These are phyloP conservation scores for Anguilla rostrata DNA, from an alignment of 2,113 vertebrate genomes.

Conservation along the genomic window DNA sequence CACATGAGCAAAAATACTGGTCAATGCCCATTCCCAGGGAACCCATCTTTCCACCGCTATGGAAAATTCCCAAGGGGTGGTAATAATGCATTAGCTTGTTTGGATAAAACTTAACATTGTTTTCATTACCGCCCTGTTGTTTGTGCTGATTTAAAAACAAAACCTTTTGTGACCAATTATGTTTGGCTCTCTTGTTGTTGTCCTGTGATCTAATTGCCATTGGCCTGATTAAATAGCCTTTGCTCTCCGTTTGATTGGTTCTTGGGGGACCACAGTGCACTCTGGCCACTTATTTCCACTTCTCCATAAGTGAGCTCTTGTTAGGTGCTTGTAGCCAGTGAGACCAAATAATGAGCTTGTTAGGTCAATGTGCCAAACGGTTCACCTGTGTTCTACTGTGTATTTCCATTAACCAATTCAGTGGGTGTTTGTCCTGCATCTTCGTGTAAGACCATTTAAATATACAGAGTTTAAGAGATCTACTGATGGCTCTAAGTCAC, in stretches of 20 bases:
- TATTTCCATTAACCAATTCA: background rate
- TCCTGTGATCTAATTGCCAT: constrained; percentile 35
- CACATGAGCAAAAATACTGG: background rate
- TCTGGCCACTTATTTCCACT: constrained; percentile 32
- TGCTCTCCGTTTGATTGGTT: constrained; percentile 12
- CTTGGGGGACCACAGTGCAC: constrained; percentile 16
- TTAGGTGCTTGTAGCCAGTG: constrained; percentile 3
- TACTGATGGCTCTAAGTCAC: too few relatives aligned
- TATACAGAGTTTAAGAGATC: background rate
- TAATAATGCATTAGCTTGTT: background rate
- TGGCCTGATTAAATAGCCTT: constrained; percentile 24
- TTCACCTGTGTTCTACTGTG: background rate
- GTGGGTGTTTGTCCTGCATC: background rate
- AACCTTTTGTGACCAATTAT: constrained; percentile 35
- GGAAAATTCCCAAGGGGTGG: background rate
- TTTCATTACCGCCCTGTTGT: constrained; percentile 9
- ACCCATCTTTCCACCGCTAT: background rate
- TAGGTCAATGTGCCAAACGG: background rate
- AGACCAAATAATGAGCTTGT: constrained; percentile 15
- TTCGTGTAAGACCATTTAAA: background rate
- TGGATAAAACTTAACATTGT: background rate
- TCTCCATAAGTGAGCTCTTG: background rate
- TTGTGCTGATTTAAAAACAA: background rate
- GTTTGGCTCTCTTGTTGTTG: background rate
- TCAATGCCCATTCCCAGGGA: background rate